Percentiles rank a stretch among this genome's conserved stretches.
Conservation (phyloP, 2,888 invertebrate genomes). For the Drosophila paucipuncta region DNA sequence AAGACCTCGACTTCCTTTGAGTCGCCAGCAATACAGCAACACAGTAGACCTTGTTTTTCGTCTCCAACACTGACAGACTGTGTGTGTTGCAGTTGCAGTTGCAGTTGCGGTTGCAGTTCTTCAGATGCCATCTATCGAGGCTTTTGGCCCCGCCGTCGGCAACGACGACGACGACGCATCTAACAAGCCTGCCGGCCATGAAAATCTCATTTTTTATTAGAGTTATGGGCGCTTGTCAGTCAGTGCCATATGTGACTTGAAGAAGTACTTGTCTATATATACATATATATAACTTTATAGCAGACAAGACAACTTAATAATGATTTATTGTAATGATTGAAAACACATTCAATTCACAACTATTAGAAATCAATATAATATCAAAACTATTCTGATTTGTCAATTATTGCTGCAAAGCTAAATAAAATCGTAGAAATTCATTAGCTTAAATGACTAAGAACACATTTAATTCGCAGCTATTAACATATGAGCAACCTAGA, state of each 20-base stretch:
- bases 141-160: constrained; percentile 39
- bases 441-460: background rate
- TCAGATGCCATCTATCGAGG: constrained; percentile 50
- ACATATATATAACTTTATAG: background rate
- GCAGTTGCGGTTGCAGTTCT: constrained; percentile 12
- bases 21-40: constrained; percentile 48
- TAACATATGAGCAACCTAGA: background rate
- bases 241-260: constrained; percentile 46
- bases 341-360: too few relatives aligned
- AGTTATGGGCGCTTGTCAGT: constrained; percentile 55
- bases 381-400: background rate
- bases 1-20: constrained; percentile 82
- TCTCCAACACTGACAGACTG: background rate
- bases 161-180: constrained; percentile 56
- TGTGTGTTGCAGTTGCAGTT: constrained; percentile 21
- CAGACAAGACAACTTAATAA: background rate
- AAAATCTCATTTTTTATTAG: constrained; percentile 51
- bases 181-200: constrained; percentile 61
- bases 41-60: constrained; percentile 53
- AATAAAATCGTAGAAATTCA: background rate
- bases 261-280: background rate
- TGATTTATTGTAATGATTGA: too few relatives aligned
- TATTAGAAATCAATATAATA: background rate
- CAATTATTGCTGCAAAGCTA: background rate
- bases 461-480: background rate